Base-by-base conservation (phyloP, 2,888 invertebrate species). In the Linnaemya tessellans region DNA sequence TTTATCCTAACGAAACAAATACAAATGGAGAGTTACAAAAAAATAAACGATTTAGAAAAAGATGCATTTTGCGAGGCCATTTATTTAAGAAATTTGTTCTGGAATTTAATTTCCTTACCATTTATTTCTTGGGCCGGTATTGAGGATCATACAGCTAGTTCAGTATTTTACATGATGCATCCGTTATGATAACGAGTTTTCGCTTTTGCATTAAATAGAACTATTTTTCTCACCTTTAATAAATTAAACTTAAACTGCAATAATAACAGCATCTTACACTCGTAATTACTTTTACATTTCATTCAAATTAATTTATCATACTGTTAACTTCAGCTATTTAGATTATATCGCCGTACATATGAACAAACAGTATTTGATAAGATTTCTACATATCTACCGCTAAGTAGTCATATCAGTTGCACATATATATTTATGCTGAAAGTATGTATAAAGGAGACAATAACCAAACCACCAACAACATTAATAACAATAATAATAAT, bases 331-430 rank as follows among this genome's bases (percentile, higher is more conserved):
- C 4, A 64, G 20, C 13, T 43, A 15, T 64, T 22, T 43, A 43
- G 8, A 43, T 43, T 43, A 41, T 25, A 43, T 41, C 11, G 22
- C 20, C 35, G 20, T 11, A 15, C n/a, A 41, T n/a, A 70, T 15
- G 22, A 60, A 5, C 18, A 51, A 54, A 22, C n/a, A 70, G 0
- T 41, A 43, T 7, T 13, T 56, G n/a, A 8, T 46, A 71, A 30
- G 5, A 60, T 18, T 1, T 30, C 1, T 41, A 3, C 3, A 41
- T 30, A 68, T 58, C 68, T 30, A 74, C 67, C 65, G 51, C 73
- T 73, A 74, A 77, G 62, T 77, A 81, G 20, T 64, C 58, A 74
- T 77, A 73, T 73, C 67, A 73, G 18, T 51, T 70, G 74, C 64
- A 79, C 30, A 30, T 30, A 30, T 70, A 30, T 30, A 30, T 70